Evolutionary conservation across 1,140 invertebrate species (phyloP).

Genomic region (Sinonovacula constricta): DNA sequence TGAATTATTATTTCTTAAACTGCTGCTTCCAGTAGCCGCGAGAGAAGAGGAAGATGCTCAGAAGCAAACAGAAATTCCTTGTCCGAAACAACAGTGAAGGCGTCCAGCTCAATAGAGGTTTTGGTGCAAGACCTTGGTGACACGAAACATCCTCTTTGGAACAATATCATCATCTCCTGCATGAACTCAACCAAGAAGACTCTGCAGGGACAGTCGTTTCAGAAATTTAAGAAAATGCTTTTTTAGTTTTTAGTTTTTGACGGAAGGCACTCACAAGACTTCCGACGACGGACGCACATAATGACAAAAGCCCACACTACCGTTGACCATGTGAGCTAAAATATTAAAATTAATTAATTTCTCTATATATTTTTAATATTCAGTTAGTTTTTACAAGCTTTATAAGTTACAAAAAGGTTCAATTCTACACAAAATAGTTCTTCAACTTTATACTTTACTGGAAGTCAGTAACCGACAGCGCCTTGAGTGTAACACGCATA

Average conservation of each 20-base stretch:
- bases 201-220: background rate
- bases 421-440: background rate
- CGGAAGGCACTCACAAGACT: background rate
- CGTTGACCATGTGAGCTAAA: background rate
- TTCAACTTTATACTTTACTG: background rate
- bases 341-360: background rate
- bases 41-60: background rate
- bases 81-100: no score
- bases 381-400: background rate
- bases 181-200: background rate
- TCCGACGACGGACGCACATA: background rate
- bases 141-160: constrained; percentile 3
- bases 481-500: no score
- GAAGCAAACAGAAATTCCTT: no score
- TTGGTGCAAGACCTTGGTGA: background rate
- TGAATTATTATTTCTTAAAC: background rate
- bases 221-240: background rate
- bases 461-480: no score
- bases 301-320: background rate
- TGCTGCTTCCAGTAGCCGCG: background rate
- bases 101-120: background rate
- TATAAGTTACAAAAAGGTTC: background rate
- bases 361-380: background rate
- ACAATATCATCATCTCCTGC: constrained; percentile 4
- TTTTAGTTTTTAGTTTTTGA: background rate